These are phyloP conservation scores for Asbolus verrucosus DNA, from an alignment of 1,140 invertebrate genomes.

Conservation along the genomic window DNA sequence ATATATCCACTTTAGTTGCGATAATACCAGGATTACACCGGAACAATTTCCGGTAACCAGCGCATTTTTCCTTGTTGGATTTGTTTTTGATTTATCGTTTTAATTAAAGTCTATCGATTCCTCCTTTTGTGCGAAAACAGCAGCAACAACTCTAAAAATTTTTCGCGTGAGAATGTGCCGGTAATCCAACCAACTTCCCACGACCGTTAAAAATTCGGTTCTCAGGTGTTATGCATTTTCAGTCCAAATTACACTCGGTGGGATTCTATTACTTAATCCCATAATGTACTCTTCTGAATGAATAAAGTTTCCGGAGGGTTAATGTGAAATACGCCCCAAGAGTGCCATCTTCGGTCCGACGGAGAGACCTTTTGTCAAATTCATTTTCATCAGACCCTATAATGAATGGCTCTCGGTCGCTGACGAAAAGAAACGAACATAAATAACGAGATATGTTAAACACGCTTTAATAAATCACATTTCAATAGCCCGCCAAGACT, in stretches of 20 bases:
- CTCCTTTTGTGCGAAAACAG: neutral
- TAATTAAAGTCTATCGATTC: constrained; percentile 22
- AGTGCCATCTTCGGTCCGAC: too few relatives aligned
- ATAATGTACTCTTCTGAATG: neutral
- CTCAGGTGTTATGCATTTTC: too few relatives aligned
- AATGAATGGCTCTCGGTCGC: neutral
- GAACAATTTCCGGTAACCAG: neutral
- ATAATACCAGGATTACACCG: neutral
- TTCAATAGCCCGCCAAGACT: constrained; percentile 2
- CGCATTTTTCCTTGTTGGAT: constrained; percentile 10
- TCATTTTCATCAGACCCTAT: constrained; percentile 16
- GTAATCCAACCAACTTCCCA: too few relatives aligned
- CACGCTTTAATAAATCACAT: constrained; percentile 15
- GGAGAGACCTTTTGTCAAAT: too few relatives aligned
- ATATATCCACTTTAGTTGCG: too few relatives aligned
- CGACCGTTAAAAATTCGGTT: too few relatives aligned
- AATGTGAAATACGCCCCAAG: neutral
- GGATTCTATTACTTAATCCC: constrained; percentile 9
- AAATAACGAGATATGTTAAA: too few relatives aligned
- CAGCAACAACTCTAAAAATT: neutral
- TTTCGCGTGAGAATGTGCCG: neutral
- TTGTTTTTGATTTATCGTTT: constrained; percentile 22
- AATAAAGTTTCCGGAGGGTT: neutral
- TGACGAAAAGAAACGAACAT: neutral
- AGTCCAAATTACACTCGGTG: neutral